Base-by-base conservation (phyloP, 2,888 invertebrate species). In the Drosophila picticornis region DNA sequence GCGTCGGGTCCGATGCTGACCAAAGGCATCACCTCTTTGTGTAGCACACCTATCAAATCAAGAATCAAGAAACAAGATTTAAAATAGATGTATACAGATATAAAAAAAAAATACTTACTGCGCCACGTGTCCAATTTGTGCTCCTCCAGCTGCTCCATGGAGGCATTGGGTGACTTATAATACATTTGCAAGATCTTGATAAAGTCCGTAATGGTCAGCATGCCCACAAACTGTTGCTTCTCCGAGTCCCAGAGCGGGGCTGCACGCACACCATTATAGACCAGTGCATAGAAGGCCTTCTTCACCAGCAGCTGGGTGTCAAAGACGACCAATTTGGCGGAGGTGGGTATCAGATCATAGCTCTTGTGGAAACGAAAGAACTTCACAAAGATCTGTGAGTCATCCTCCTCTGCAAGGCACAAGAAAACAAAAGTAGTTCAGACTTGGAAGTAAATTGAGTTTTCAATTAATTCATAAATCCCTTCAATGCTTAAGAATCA, bases 311-410 rank as follows among this genome's bases (percentile, higher is more conserved):
- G 95, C 93, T 99, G 98, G 53, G 99, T 99, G 94, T 99, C 99
- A 94, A 99, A 99, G 74, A 99, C 99, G 83, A 99, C 99, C 93
- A 99, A 95, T 94, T 99, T 99, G 85, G 99, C 99, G 91, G 99
- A 99, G 73, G 99, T 99, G 75, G 99, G 99, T 93, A 99, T 99
- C 94, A 99, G 96, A 95, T 99, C 99, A 94, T 99, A 99, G 94
- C 99, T 99, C 94, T 98, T 99, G 95, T 99, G 99, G 94, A 99
- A 99, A 94, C 98, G 98, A 96, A 99, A 99, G 95, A 99, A 99
- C 94, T 99, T 99, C 90, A 98, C 98, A 94, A 98, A 98, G 92
- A 99, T 98, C 94, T 98, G 98, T 92, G 98, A 97, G 94, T 98
- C 98, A 94, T 99, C 98, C 94, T 98, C 98, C 95, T 98, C 98